Conservation (phyloP, 2,797 vertebrate species). For the Mormyrops boulengeri region DNA sequence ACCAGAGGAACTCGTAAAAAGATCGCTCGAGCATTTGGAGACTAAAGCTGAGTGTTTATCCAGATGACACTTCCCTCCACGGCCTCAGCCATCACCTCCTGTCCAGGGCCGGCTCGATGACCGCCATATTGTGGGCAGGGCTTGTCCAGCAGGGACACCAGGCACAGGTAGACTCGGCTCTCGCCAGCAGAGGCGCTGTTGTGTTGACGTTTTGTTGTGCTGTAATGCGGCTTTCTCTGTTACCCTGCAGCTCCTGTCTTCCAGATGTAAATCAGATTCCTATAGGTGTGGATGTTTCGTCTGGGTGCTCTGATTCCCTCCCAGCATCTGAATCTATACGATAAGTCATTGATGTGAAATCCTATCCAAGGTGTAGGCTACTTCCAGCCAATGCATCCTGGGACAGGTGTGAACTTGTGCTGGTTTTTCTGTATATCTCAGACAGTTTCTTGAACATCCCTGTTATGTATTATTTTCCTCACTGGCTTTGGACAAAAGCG, state of each 20-base stretch:
- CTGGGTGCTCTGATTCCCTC: background rate
- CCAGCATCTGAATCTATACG: background rate
- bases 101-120: conserved; percentile 13
- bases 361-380: background rate
- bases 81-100: background rate
- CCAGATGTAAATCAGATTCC: background rate
- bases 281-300: background rate
- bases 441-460: background rate
- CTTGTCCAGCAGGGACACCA: background rate
- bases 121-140: conserved; percentile 6
- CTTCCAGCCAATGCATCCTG: background rate
- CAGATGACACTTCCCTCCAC: conserved; percentile 4
- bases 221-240: background rate
- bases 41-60: conserved; percentile 4
- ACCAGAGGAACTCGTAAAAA: background rate
- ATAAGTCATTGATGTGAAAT: background rate
- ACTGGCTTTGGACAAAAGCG: background rate
- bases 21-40: background rate
- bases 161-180: background rate
- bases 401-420: background rate
- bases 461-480: background rate
- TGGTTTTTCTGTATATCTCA: background rate
- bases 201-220: background rate
- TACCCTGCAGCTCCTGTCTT: background rate
- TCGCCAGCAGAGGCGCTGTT: background rate